These are phyloP conservation scores for Onychomys torridus DNA, from an alignment of 2,797 vertebrate genomes.

Conservation along the genomic window DNA sequence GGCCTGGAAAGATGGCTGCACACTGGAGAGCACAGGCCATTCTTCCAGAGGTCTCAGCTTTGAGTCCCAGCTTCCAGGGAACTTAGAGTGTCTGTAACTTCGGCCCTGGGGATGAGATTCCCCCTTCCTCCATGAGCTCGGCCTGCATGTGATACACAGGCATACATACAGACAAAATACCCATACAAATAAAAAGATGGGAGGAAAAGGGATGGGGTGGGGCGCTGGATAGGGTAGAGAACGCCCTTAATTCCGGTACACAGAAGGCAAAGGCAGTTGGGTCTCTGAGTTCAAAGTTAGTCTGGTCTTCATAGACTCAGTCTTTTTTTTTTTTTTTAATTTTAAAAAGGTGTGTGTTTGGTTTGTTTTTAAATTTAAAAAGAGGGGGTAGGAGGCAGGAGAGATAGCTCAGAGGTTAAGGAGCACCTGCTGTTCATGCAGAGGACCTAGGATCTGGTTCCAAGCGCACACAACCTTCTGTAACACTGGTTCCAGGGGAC, in stretches of 20 bases:
- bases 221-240: not conserved
- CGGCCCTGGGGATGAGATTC: not conserved
- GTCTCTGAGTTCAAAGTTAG: not conserved
- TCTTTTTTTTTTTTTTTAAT: too few relatives aligned
- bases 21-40: not conserved
- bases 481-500: not conserved
- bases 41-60: too few relatives aligned
- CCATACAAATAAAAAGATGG: not conserved
- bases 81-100: not conserved
- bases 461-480: not conserved
- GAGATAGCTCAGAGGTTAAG: not conserved
- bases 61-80: not conserved
- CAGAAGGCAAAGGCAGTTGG: not conserved
- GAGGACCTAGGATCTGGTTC: not conserved
- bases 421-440: not conserved
- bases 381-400: not conserved
- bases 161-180: not conserved
- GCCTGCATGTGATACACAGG: not conserved
- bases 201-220: not conserved
- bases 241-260: not conserved
- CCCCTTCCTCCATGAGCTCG: not conserved
- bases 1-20: not conserved
- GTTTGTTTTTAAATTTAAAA: not conserved
- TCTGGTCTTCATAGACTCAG: not conserved
- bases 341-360: not conserved